Percentiles rank a stretch among this genome's conserved stretches.
These are phyloP conservation scores for Strix aluco DNA, from an alignment of 2,113 vertebrate genomes.

Conservation along the genomic window DNA sequence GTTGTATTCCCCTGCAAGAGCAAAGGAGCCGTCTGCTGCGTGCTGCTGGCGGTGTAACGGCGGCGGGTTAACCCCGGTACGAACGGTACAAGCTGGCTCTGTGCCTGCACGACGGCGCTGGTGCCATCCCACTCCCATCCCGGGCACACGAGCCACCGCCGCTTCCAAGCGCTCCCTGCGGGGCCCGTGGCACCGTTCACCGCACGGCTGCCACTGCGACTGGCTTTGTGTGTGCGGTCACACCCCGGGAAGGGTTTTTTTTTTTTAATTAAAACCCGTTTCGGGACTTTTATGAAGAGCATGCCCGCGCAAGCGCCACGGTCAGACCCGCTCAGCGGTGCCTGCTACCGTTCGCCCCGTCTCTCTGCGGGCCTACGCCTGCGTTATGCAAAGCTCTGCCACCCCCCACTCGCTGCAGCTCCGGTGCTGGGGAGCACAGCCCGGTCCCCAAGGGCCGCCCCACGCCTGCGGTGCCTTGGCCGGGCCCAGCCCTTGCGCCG, in stretches of 20 bases:
- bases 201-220: too few relatives aligned
- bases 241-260: neutral
- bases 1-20: neutral
- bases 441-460: neutral
- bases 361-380: neutral
- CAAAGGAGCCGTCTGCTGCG: neutral
- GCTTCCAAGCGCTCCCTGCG: neutral
- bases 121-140: neutral
- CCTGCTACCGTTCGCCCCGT: neutral
- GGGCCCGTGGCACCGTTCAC: neutral
- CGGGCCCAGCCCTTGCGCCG: neutral
- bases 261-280: too few relatives aligned
- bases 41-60: accelerated
- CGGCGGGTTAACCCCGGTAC: accelerated
- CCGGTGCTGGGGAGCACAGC: neutral
- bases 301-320: neutral
- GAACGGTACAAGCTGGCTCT: neutral
- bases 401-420: neutral
- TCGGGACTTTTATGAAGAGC: neutral
- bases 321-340: neutral
- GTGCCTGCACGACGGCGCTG: neutral
- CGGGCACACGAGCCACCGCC: neutral
- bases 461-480: neutral
- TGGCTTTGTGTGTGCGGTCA: neutral
- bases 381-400: too few relatives aligned